Evolutionary conservation across 2,113 vertebrate genomes (phyloP), one percentile per base, ranked within the genome.

Genomic region (Thalassarche chlororhynchos): DNA sequence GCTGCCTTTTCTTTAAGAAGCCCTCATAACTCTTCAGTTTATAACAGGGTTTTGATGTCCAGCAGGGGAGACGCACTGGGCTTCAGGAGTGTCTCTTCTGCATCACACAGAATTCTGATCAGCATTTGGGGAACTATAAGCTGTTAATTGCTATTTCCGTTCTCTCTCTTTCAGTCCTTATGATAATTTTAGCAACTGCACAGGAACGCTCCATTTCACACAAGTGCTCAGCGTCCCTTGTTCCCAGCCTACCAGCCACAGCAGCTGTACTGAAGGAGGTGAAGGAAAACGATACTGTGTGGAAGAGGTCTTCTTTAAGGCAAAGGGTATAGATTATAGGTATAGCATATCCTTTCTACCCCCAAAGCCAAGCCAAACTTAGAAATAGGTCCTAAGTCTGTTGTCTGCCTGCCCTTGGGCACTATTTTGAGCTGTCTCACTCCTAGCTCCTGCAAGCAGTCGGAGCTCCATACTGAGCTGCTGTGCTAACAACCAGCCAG

Each of bases 141-240:
- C 61, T 92, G 52, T 46, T 82, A 72, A 79, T 64, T 79, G 62
- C 61, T 55, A 38, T 72, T 88, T 88, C 82, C 5, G 3, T 85
- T 72, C 52, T 71, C 17, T 80, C 61, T 42, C n/a, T 88, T 84
- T 90, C n/a, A 76, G 54, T 65, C 47, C 61, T 85, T 31, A 7
- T 24, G 61, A 44, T 88, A 88, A 92, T 94, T 95, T 95, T 93
- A 92, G 75, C 66, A 85, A 79, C n/a, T 44, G 66, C 38, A 57
- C 61, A 72, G 88, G 85, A 94, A 68, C 1, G 5, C 31, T 90
- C 42, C 40, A 31, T 61, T 87, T 85, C 9, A 2, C 31, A 24
- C n/a, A 76, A 71, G 66, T 0, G 4, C 79, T 82, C 5, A 38
- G 52, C 2, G 3, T 69, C 17, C 40, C 65, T 64, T 38, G 12